Percentiles rank a stretch among this genome's conserved stretches.
These are phyloP conservation scores for Chloroclystis v-ata DNA, from an alignment of 2,888 invertebrate species.

Conservation along the genomic window DNA sequence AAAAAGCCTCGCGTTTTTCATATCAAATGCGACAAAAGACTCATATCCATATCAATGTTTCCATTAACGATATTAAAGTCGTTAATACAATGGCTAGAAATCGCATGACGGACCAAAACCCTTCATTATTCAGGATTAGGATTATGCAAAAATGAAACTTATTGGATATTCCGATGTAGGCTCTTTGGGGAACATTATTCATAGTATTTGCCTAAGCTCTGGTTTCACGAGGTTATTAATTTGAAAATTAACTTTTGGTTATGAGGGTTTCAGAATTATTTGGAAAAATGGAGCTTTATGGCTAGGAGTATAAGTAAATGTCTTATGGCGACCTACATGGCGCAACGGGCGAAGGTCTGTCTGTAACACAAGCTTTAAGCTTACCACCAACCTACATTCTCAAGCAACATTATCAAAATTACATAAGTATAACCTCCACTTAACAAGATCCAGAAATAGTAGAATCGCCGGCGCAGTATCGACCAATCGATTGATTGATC, in stretches of 20 bases:
- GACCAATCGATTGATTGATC: slow-evolving; percentile 72
- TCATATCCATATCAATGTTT: slow-evolving; percentile 9
- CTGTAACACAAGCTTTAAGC: too few species aligned
- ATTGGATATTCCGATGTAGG: background rate
- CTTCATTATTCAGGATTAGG: slow-evolving; percentile 3
- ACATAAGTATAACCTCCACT: slow-evolving; percentile 35
- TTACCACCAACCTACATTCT: too few species aligned
- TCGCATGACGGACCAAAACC: slow-evolving; percentile 5
- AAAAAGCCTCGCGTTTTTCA: too few species aligned
- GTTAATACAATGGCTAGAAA: slow-evolving; percentile 14
- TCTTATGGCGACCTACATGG: too few species aligned
- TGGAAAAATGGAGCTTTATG: background rate
- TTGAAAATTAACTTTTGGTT: background rate
- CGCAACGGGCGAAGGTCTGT: too few species aligned
- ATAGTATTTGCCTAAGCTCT: slow-evolving; percentile 3
- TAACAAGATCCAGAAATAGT: slow-evolving; percentile 58
- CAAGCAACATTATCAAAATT: too few species aligned
- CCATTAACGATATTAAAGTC: slow-evolving; percentile 5
- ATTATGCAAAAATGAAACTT: slow-evolving; percentile 10
- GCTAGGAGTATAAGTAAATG: too few species aligned
- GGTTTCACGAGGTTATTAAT: background rate
- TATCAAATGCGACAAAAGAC: background rate
- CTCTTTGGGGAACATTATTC: background rate
- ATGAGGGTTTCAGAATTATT: background rate
- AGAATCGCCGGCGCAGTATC: slow-evolving; percentile 60